Conservation (phyloP, 2,113 vertebrate genomes). For the Baryphthengus martii region DNA sequence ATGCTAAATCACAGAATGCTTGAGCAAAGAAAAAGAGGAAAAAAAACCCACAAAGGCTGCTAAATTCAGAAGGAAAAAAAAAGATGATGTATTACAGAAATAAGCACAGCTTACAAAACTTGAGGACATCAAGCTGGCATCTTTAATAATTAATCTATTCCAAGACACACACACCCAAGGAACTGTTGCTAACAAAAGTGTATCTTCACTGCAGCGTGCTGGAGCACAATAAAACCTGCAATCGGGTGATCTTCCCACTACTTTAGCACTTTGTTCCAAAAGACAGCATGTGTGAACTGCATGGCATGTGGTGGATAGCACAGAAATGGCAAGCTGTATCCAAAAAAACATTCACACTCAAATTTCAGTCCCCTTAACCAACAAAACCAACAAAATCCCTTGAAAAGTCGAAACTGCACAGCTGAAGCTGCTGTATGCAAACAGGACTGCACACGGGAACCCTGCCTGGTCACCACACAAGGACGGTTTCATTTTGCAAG, state of each 20-base stretch:
- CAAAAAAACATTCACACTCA: constrained; percentile 19
- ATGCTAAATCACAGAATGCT: constrained; percentile 51
- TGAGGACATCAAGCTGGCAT: constrained; percentile 19
- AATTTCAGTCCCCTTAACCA: background rate
- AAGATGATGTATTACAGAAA: constrained; percentile 49
- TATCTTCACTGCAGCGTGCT: background rate
- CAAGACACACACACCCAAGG: background rate
- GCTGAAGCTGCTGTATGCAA: background rate
- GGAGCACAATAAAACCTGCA: constrained; percentile 56
- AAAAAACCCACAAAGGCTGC: background rate
- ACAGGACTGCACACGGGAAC: background rate
- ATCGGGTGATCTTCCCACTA: constrained; percentile 46
- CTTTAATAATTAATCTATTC: constrained; percentile 33
- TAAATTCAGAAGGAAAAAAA: constrained; percentile 40
- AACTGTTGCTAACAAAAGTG: constrained; percentile 20
- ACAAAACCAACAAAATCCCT: background rate
- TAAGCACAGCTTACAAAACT: constrained; percentile 39
- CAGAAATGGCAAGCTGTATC: constrained; percentile 28
- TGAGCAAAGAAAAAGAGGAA: constrained; percentile 20
- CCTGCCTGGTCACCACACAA: background rate
- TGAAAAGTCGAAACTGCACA: background rate
- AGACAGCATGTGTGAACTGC: constrained; percentile 44
- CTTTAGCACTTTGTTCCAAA: constrained; percentile 31
- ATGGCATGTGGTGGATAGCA: constrained; percentile 6
- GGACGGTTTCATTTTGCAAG: background rate